A percentile compares a stretch with the other conserved stretches of the same genome.
These are phyloP conservation scores for Cairina moschata DNA, from an alignment of 2,113 vertebrate genomes.

Conservation along the genomic window DNA sequence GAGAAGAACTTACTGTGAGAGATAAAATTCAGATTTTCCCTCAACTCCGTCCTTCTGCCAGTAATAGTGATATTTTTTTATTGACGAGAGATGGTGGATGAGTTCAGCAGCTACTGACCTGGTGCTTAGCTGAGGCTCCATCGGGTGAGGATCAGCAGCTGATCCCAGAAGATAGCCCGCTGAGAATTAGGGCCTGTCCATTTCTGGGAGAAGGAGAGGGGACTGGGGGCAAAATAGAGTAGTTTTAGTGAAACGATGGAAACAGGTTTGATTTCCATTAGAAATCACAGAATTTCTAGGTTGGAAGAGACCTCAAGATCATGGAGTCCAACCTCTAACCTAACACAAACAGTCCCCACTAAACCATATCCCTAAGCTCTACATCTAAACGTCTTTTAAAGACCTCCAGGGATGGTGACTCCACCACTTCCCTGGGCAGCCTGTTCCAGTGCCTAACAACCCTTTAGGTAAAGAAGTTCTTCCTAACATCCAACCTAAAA, in stretches of 20 bases:
- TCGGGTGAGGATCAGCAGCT: neutral
- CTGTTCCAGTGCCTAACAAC: too few relatives aligned
- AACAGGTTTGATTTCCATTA: too few relatives aligned
- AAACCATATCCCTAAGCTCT: too few relatives aligned
- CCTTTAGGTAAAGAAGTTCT: too few relatives aligned
- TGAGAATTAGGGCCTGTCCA: neutral
- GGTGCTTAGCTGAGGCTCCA: neutral
- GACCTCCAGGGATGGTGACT: too few relatives aligned
- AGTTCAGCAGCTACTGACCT: neutral
- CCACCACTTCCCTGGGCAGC: too few relatives aligned
- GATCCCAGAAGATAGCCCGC: neutral
- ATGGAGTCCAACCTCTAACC: too few relatives aligned
- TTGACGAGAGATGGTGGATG: neutral
- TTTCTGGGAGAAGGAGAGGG: neutral
- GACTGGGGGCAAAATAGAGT: neutral
- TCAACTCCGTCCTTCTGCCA: neutral
- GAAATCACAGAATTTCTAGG: too few relatives aligned
- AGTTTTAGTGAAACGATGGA: neutral
- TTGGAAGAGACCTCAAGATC: too few relatives aligned
- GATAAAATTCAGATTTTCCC: neutral
- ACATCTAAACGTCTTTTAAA: too few relatives aligned
- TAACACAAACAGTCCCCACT: too few relatives aligned
- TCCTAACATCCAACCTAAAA: too few relatives aligned
- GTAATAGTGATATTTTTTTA: neutral
- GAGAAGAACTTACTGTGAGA: neutral